Conservation (phyloP, 1,140 invertebrate genomes). For the Lerema accius region DNA sequence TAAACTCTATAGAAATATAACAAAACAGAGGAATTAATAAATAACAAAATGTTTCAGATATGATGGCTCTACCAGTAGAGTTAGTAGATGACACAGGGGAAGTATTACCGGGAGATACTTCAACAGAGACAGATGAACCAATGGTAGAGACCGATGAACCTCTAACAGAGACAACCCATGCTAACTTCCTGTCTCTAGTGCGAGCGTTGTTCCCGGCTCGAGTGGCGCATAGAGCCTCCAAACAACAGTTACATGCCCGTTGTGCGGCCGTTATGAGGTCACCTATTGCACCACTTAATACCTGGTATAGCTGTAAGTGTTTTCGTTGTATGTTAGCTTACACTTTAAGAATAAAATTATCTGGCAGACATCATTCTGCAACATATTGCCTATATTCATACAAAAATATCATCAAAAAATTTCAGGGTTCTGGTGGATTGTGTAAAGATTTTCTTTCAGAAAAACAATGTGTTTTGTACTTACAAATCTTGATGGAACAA, state of each 20-base stretch:
- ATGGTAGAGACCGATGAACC: constrained; percentile 82
- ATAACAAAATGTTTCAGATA: constrained; percentile 64
- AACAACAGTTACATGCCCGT: constrained; percentile 88
- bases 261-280: constrained; percentile 91
- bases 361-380: no score
- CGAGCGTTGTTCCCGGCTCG: constrained; percentile 92
- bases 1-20: no score
- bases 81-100: constrained; percentile 68
- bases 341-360: no score
- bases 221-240: constrained; percentile 90
- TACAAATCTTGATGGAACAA: no score
- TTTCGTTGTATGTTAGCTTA: neutral
- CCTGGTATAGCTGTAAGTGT: constrained; percentile 87
- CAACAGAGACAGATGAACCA: constrained; percentile 74
- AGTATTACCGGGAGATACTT: constrained; percentile 54
- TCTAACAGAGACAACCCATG: constrained; percentile 87
- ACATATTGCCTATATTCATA: no score
- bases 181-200: constrained; percentile 92
- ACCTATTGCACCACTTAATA: constrained; percentile 91
- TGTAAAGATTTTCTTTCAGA: no score
- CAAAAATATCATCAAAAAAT: no score
- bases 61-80: constrained; percentile 76
- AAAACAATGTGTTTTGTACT: no score
- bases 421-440: no score
- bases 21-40: no score